Evolutionary conservation across 2,113 vertebrate species (phyloP).

Genomic region (Amazona guildingii): DNA sequence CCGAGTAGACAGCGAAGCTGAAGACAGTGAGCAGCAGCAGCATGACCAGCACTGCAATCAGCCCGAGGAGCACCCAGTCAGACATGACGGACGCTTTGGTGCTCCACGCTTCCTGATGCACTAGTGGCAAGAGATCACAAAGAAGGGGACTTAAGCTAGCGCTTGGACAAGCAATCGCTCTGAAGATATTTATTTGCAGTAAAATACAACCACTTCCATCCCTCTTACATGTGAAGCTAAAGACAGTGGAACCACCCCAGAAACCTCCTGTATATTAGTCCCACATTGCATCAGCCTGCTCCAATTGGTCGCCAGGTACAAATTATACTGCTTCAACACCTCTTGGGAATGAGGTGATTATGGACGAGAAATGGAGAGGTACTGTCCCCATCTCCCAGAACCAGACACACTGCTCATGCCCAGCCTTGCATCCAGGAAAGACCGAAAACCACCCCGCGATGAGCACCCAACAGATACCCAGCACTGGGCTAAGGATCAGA

Average conservation of each 20-base stretch:
- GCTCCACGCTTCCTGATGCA: neutral
- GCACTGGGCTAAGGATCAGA: neutral
- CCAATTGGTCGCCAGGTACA: slow-evolving; percentile 19
- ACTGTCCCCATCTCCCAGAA: neutral
- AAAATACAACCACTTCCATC: neutral
- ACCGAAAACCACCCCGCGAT: neutral
- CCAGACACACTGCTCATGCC: neutral
- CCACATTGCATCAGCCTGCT: slow-evolving; percentile 17
- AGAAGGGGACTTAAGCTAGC: neutral
- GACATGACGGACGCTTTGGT: slow-evolving; percentile 72
- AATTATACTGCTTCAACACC: neutral
- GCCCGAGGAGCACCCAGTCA: slow-evolving; percentile 78
- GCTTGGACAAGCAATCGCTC: neutral
- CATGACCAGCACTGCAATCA: slow-evolving; percentile 70
- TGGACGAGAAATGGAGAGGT: neutral
- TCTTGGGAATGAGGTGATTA: neutral
- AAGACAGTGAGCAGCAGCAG: slow-evolving; percentile 80
- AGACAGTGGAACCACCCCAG: neutral
- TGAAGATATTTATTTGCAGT: neutral
- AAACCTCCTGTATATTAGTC: slow-evolving; percentile 10
- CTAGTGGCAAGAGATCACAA: slow-evolving; percentile 21
- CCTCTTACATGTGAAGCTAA: neutral
- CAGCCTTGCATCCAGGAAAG: neutral
- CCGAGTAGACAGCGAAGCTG: slow-evolving; percentile 82
- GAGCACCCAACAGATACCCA: neutral